Conservation (phyloP, 2,113 vertebrate species). For the Taurulus bubalis region DNA sequence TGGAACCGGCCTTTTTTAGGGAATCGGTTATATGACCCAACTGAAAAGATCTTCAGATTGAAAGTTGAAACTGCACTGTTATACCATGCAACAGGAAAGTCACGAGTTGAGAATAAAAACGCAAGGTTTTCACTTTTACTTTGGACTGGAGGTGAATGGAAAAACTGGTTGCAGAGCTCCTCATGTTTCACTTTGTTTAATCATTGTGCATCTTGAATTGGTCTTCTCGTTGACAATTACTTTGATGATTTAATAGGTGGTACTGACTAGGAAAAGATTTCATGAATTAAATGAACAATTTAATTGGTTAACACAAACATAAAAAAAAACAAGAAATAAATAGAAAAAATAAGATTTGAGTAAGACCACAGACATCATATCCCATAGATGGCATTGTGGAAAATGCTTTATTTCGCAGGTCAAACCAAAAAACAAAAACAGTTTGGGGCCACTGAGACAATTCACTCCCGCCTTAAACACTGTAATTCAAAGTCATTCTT, state of each 20-base stretch:
- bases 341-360: background rate
- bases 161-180: background rate
- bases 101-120: too few species aligned
- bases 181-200: background rate
- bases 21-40: background rate
- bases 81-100: background rate
- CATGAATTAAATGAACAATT: background rate
- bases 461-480: conserved; percentile 61
- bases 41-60: background rate
- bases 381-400: conserved; percentile 67
- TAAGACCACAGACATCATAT: conserved; percentile 46
- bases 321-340: background rate
- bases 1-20: background rate
- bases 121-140: background rate
- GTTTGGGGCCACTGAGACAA: conserved; percentile 61
- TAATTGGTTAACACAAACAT: background rate
- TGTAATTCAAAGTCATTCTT: conserved; percentile 64
- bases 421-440: conserved; percentile 68
- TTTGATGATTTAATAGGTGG: background rate
- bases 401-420: conserved; percentile 83
- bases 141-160: background rate
- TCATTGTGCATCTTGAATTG: background rate
- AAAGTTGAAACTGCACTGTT: background rate
- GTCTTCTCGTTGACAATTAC: background rate
- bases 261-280: background rate